These are phyloP conservation scores for Oenanthe oenanthe DNA, from an alignment of 2,113 vertebrate genomes.

Conservation along the genomic window DNA sequence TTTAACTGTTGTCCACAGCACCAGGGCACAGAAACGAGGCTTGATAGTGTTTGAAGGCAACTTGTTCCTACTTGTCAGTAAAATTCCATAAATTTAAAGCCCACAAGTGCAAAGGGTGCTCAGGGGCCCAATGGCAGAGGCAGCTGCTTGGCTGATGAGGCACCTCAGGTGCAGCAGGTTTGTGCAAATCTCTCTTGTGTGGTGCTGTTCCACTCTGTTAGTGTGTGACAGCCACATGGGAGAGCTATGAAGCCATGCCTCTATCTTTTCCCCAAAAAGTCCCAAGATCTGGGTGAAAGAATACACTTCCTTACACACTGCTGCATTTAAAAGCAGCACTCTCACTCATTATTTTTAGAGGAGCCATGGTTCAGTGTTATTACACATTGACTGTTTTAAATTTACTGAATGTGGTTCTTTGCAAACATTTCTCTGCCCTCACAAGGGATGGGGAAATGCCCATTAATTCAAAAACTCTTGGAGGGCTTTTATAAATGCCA, in stretches of 20 bases:
- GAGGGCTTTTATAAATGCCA: neutral
- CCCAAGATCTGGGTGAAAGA: neutral
- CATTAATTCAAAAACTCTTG: neutral
- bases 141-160: neutral
- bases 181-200: neutral
- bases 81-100: neutral
- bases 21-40: constrained; percentile 25
- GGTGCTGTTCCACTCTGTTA: neutral
- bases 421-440: neutral
- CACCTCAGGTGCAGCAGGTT: neutral
- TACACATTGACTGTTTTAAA: neutral
- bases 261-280: neutral
- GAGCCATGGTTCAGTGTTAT: neutral
- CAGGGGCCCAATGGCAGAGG: neutral
- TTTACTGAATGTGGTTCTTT: neutral
- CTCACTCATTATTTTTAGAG: neutral
- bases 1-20: neutral
- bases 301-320: neutral
- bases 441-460: neutral
- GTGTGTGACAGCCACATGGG: neutral
- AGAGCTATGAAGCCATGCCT: neutral
- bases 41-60: neutral
- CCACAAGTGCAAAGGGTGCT: neutral
- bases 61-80: neutral
- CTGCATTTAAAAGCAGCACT: neutral